A percentile compares a stretch with the other conserved stretches of the same genome.
Evolutionary conservation across 1,140 invertebrate genomes (phyloP).

Genomic region (Lordiphosa mommai): DNA sequence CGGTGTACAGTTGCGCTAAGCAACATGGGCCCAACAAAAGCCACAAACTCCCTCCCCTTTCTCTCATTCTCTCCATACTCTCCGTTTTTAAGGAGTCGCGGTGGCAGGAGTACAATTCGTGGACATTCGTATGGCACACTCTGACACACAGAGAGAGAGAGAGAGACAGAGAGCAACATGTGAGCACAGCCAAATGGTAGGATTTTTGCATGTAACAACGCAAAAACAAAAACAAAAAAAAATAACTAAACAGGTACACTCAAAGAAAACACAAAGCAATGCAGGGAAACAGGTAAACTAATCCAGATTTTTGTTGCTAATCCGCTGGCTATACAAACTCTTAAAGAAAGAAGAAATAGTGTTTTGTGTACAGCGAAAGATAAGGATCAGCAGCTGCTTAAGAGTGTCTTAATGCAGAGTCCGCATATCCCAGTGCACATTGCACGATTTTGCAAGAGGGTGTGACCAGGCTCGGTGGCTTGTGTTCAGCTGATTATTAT

Average conservation of each 20-base stretch:
- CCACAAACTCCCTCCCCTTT: slow-evolving; percentile 22
- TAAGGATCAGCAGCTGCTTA: not conserved
- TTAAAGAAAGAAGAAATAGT: not conserved
- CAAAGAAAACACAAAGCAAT: not conserved
- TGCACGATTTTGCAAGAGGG: too few species aligned
- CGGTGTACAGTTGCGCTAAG: slow-evolving; percentile 49
- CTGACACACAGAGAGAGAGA: not conserved
- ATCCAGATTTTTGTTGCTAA: not conserved
- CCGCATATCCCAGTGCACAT: too few species aligned
- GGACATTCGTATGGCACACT: slow-evolving; percentile 15
- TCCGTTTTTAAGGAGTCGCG: slow-evolving; percentile 19
- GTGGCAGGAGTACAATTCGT: not conserved
- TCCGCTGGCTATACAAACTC: not conserved
- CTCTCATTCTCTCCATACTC: slow-evolving; percentile 1
- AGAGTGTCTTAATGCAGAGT: not conserved
- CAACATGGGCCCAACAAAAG: slow-evolving; percentile 48
- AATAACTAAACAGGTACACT: slow-evolving; percentile 8
- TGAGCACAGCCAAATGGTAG: slow-evolving; percentile 12
- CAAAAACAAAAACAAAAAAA: slow-evolving; percentile 9
- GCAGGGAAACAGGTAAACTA: not conserved
- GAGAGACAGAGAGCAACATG: slow-evolving; percentile 30
- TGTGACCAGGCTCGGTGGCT: too few species aligned
- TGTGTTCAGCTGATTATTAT: too few species aligned
- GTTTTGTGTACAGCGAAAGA: not conserved
- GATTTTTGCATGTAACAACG: slow-evolving; percentile 6